phyloP scores from a whole-genome alignment of 2,888 invertebrate species.

The Drosophila mulleri region DNA sequence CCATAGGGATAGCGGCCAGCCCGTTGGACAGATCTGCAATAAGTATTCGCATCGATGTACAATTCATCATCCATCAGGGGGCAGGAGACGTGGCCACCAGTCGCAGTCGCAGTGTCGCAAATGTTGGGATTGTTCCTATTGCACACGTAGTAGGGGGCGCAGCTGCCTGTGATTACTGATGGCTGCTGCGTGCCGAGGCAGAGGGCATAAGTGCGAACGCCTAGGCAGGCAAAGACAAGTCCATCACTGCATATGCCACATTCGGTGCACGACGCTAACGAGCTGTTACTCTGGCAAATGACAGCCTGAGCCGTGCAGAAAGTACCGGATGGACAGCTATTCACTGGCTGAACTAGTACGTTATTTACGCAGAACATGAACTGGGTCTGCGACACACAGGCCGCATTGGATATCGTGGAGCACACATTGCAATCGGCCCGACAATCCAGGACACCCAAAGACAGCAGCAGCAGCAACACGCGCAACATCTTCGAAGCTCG shows the following conservation, averaged over 20 bases:
- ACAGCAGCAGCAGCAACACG: conserved; percentile 38
- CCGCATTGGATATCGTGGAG: neutral
- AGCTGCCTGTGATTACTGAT: conserved; percentile 45
- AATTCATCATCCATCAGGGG: conserved; percentile 33
- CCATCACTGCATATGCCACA: conserved; percentile 48
- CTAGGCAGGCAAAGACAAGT: conserved; percentile 55
- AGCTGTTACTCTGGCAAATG: conserved; percentile 28
- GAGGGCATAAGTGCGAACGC: conserved; percentile 52
- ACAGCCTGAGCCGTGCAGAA: conserved; percentile 41
- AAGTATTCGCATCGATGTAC: conserved; percentile 28
- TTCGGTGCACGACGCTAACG: conserved; percentile 4
- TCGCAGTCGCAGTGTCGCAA: conserved; percentile 34
- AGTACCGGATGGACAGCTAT: conserved; percentile 43
- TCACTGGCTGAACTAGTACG: conserved; percentile 18
- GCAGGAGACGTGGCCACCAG: conserved; percentile 46
- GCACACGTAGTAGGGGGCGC: conserved; percentile 42
- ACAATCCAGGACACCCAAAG: conserved; percentile 30
- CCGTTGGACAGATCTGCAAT: conserved; percentile 37
- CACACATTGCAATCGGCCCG: conserved; percentile 53
- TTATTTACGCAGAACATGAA: conserved; percentile 45
- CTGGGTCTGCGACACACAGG: conserved; percentile 53
- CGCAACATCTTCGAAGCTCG: conserved; percentile 46
- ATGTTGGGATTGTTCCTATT: conserved; percentile 43
- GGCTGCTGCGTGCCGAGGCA: conserved; percentile 40
- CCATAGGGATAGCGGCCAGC: conserved; percentile 70